These are phyloP conservation scores for Lycaon pictus DNA, from an alignment of 2,113 vertebrate species.

Conservation along the genomic window DNA sequence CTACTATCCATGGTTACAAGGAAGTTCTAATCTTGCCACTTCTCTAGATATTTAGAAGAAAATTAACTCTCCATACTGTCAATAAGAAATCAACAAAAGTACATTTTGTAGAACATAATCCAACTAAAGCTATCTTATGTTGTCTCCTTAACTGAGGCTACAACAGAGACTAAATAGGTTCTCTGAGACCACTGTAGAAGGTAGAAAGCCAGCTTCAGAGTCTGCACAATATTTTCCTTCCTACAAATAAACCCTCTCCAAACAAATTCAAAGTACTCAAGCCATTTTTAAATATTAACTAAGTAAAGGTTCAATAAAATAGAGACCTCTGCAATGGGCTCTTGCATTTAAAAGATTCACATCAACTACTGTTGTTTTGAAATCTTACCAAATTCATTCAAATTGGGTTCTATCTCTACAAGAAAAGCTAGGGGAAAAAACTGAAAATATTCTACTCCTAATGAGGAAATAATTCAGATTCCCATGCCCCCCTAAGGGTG, in stretches of 20 bases:
- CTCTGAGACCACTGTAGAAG: accelerated
- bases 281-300: neutral
- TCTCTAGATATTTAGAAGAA: neutral
- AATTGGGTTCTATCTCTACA: constrained; percentile 30
- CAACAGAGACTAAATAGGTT: neutral
- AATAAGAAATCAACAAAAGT: neutral
- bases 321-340: neutral
- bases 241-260: neutral
- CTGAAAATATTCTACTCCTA: neutral
- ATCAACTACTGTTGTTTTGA: constrained; percentile 22
- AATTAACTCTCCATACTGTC: neutral
- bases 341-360: neutral
- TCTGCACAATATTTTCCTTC: neutral
- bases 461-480: neutral
- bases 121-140: neutral
- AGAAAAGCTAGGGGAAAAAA: neutral
- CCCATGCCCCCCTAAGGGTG: too few species aligned
- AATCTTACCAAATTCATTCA: neutral
- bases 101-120: neutral
- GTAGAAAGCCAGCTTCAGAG: neutral
- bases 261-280: neutral
- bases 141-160: neutral
- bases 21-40: neutral
- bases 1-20: neutral
- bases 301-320: constrained; percentile 17